phyloP scores from a whole-genome alignment of 2,113 vertebrate genomes.

The Clarias magur region DNA sequence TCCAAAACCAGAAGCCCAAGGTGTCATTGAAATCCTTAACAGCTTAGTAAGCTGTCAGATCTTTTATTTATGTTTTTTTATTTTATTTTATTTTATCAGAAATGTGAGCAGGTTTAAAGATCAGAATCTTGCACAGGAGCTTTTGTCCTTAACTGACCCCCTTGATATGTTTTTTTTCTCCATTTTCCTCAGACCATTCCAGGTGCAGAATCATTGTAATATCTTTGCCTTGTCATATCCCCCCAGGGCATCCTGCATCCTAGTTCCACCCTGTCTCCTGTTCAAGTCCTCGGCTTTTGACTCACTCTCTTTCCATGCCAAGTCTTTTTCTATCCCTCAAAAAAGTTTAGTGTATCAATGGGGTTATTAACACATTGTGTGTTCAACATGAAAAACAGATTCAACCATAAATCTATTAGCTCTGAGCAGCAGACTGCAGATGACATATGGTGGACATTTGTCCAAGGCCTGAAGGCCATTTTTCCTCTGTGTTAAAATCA shows the following conservation, averaged over 20 bases:
- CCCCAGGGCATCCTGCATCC: constrained; percentile 3
- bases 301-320: constrained; percentile 19
- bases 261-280: constrained; percentile 2
- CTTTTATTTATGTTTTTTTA: too few species aligned
- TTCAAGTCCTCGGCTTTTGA: constrained; percentile 11
- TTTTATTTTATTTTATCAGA: background rate
- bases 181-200: background rate
- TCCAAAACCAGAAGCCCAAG: background rate
- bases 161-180: background rate
- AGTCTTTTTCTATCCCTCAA: background rate
- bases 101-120: constrained; percentile 14
- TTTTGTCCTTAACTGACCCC: constrained; percentile 16
- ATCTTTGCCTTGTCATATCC: constrained; percentile 24
- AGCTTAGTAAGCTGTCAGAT: background rate
- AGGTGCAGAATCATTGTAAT: constrained; percentile 24
- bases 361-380: constrained; percentile 21
- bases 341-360: background rate
- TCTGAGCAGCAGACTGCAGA: background rate
- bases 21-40: background rate
- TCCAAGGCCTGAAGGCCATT: background rate
- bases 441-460: constrained; percentile 26
- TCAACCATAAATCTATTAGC: constrained; percentile 19
- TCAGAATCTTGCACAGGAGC: background rate
- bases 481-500: background rate
- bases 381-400: constrained; percentile 3